Evolutionary conservation across 2,797 vertebrate genomes (phyloP).

Genomic region (Rhynchotus rufescens): DNA sequence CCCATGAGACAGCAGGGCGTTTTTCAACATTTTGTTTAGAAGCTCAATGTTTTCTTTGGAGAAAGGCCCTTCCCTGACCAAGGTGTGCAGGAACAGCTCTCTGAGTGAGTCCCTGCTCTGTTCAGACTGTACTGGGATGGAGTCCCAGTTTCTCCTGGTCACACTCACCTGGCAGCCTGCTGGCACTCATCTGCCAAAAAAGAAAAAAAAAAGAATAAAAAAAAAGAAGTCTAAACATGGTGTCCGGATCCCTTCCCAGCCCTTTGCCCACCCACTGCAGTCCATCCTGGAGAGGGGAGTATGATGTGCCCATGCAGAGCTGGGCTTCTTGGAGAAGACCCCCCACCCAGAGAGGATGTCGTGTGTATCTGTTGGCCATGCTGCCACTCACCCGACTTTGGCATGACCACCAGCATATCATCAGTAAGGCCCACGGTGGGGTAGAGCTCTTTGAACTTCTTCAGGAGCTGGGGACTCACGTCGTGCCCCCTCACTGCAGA

Average conservation of each 20-base stretch:
- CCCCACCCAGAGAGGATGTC: fast-evolving
- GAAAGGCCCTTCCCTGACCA: background rate
- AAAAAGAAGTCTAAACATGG: background rate
- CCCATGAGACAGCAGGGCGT: background rate
- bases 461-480: background rate
- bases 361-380: fast-evolving
- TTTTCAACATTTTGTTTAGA: background rate
- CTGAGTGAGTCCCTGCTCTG: fast-evolving
- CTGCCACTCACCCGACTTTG: background rate
- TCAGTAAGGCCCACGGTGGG: background rate
- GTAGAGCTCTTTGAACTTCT: conserved; percentile 22
- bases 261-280: too few relatives aligned
- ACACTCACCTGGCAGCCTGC: background rate
- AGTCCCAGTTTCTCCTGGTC: background rate
- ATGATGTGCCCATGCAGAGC: background rate
- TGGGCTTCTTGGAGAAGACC: fast-evolving
- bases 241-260: fast-evolving
- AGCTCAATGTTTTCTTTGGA: background rate
- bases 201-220: background rate
- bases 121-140: background rate
- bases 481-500: conserved; percentile 1
- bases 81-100: background rate
- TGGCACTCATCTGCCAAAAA: conserved; percentile 22
- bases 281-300: background rate
- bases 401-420: background rate